Base-by-base conservation (phyloP, 2,113 vertebrate genomes). In the Chitala chitala region DNA sequence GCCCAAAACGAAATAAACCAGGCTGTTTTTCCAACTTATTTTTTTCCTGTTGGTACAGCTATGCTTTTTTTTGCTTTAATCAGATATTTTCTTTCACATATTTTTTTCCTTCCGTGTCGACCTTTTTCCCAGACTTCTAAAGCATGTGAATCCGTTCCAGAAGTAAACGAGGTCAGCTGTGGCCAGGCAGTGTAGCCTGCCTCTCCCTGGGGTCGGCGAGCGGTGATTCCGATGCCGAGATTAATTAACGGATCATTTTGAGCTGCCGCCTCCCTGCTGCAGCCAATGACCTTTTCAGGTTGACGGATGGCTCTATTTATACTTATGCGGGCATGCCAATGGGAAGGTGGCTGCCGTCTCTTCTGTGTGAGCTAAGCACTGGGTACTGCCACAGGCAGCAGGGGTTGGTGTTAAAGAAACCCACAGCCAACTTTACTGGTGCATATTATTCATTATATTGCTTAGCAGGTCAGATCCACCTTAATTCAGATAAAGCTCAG, bases 221-320 rank as follows among this genome's bases (percentile, higher is more conserved):
- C n/a, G 38, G n/a, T 36, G 7, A 50, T 20, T 65, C 22, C 33
- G 38, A 29, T 56, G 53, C 54, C 38, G 65, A 59, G 53, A 75
- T 69, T 69, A 75, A 75, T 69, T 72, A 72, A 44, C 54, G 74
- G 59, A 68, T 20, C 40, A 55, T 56, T 59, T 75, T 33, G 12
- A 68, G 64, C 51, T 40, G 9, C 17, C 65, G 53, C 65, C 73
- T 68, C 53, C 64, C 17, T 56, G 53, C 65, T 50, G 26, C 64
- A 56, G 73, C 53, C 74, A 46, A 44, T 75, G 64, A 69, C 74
- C 65, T 75, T 75, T 75, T 69, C 74, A 59, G 65, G 54, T 46
- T 75, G 74, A 75, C 65, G 74, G 53, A 75, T 75, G 64, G 54
- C 53, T 59, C 73, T 31, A 22, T 69, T 69, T 68, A 69, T 46